Conservation (phyloP, 2,888 invertebrate species). For the Lithophane socia region DNA sequence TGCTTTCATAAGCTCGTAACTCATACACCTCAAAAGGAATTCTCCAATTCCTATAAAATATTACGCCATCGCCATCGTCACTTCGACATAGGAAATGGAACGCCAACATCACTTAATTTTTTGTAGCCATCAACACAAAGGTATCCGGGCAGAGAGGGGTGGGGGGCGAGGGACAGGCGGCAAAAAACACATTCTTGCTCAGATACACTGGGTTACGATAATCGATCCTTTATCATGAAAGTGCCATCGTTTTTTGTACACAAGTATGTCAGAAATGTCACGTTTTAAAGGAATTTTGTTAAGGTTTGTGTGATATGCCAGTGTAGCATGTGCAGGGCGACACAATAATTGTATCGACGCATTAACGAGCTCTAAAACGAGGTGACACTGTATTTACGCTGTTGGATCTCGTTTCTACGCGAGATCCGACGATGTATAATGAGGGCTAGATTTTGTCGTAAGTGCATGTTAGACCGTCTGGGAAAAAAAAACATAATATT, state of each 20-base stretch:
- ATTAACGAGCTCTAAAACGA: background rate
- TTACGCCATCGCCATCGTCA: conserved; percentile 17
- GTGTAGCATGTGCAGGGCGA: background rate
- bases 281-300: conserved; percentile 26
- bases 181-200: conserved; percentile 61
- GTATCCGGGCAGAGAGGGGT: conserved; percentile 35
- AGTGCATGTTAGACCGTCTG: background rate
- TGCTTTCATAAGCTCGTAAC: no score
- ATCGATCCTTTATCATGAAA: conserved; percentile 42
- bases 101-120: conserved; percentile 37
- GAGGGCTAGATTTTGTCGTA: background rate
- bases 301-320: background rate
- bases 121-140: conserved; percentile 51
- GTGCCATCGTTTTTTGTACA: conserved; percentile 28
- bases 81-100: conserved; percentile 33
- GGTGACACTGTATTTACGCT: background rate
- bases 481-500: background rate
- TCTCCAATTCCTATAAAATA: conserved; percentile 15
- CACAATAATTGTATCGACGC: background rate
- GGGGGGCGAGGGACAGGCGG: background rate
- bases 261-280: conserved; percentile 27
- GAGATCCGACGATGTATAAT: background rate
- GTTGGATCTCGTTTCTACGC: background rate
- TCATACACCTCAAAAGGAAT: conserved; percentile 19
- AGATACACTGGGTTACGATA: conserved; percentile 42